A percentile compares a stretch with the other conserved stretches of the same genome.
Evolutionary conservation across 2,113 vertebrate genomes (phyloP).

Genomic region (Nansenia antarctica): DNA sequence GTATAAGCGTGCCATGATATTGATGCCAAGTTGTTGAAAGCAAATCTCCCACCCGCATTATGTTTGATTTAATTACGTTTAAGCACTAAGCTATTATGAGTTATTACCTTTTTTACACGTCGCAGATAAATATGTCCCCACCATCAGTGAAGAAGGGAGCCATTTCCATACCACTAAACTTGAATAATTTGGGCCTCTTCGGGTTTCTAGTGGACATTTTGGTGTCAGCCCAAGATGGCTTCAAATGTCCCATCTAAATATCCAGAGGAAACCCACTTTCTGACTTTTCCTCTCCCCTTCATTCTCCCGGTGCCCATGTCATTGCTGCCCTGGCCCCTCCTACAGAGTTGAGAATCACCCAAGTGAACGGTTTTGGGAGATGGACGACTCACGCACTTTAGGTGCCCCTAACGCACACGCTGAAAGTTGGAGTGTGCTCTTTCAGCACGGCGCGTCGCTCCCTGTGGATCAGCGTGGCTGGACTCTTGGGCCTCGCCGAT

Average conservation of each 20-base stretch:
- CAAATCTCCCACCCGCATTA: no score
- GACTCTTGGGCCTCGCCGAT: constrained; percentile 25
- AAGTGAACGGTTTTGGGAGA: constrained; percentile 73
- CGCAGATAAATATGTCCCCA: no score
- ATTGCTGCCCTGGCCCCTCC: constrained; percentile 74
- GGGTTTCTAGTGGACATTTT: neutral
- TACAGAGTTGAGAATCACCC: constrained; percentile 72
- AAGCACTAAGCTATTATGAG: no score
- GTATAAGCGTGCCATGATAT: no score
- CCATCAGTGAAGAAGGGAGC: no score
- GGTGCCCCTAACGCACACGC: constrained; percentile 71
- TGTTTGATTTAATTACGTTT: no score
- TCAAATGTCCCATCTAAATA: neutral
- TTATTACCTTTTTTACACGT: no score
- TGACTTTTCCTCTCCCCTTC: neutral
- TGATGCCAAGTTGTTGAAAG: no score
- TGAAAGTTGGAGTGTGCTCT: constrained; percentile 85
- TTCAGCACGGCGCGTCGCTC: constrained; percentile 77
- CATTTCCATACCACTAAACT: no score
- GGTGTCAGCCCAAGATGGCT: neutral
- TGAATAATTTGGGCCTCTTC: no score
- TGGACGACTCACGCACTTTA: constrained; percentile 53
- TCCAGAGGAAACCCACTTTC: neutral
- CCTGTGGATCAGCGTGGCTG: constrained; percentile 28
- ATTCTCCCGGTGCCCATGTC: constrained; percentile 49